phyloP scores from a whole-genome alignment of 2,888 invertebrate species.

The Serrognathus titanus region DNA sequence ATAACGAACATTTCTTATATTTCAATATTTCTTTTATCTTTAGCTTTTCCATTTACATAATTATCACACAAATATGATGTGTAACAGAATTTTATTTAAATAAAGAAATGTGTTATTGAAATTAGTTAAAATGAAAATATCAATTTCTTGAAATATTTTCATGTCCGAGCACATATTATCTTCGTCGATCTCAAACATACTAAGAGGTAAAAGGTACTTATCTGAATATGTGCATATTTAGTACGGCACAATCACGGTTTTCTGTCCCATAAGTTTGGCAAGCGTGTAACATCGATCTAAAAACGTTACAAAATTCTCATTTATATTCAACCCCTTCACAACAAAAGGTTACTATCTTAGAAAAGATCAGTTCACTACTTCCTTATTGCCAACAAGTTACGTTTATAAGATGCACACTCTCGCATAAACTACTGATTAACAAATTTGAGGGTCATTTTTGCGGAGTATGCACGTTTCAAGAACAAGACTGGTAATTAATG shows the following conservation, averaged over 20 bases:
- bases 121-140: no score
- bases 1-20: no score
- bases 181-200: constrained; percentile 19
- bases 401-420: constrained; percentile 5
- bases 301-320: constrained; percentile 45
- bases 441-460: no score
- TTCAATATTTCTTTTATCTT: no score
- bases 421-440: no score
- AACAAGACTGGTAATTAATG: no score
- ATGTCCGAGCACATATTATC: constrained; percentile 19
- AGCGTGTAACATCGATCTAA: constrained; percentile 48
- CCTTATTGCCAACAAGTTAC: constrained; percentile 30
- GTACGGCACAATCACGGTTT: constrained; percentile 29
- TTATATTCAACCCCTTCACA: constrained; percentile 41
- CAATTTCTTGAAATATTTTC: constrained; percentile 11
- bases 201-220: constrained; percentile 14
- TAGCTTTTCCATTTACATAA: no score
- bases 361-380: constrained; percentile 30
- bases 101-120: no score
- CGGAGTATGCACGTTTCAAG: no score
- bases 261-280: constrained; percentile 39
- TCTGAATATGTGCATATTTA: constrained; percentile 46
- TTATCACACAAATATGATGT: no score
- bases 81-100: no score
- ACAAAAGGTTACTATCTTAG: constrained; percentile 37